A percentile compares a stretch with the other conserved stretches of the same genome.
These are phyloP conservation scores for Melanostigma gelatinosum DNA, from an alignment of 2,113 vertebrate genomes.

Conservation along the genomic window DNA sequence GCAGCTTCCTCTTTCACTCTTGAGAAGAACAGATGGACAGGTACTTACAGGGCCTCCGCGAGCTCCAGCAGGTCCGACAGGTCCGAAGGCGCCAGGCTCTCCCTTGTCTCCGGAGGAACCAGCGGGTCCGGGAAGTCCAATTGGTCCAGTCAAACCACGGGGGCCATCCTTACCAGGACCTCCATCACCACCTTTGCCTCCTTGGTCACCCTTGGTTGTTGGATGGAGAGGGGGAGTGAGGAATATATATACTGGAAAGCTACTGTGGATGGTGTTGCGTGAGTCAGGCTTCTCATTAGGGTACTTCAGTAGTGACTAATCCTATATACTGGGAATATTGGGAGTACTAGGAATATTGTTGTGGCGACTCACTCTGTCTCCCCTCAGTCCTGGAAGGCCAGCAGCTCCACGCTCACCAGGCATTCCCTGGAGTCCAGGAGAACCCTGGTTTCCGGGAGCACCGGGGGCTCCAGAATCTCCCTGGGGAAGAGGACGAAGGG, in stretches of 20 bases:
- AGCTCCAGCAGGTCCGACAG: slow-evolving; percentile 89
- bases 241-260: neutral
- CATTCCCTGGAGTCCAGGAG: slow-evolving; percentile 98
- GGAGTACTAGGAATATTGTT: neutral
- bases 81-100: slow-evolving; percentile 89
- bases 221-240: neutral
- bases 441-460: slow-evolving; percentile 88
- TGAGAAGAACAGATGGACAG: neutral
- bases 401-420: slow-evolving; percentile 96
- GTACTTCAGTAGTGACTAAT: neutral
- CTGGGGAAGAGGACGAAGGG: slow-evolving; percentile 71
- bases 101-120: slow-evolving; percentile 97
- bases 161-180: slow-evolving; percentile 93
- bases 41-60: slow-evolving; percentile 93
- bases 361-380: slow-evolving; percentile 90
- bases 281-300: neutral
- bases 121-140: slow-evolving; percentile 93
- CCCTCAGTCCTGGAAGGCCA: slow-evolving; percentile 96
- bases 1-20: neutral
- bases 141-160: slow-evolving; percentile 94
- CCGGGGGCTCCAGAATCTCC: slow-evolving; percentile 93
- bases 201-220: slow-evolving; percentile 90
- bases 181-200: slow-evolving; percentile 93
- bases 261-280: neutral
- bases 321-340: neutral